phyloP scores from a whole-genome alignment of 1,140 invertebrate genomes.

The Diabrotica undecimpunctata region DNA sequence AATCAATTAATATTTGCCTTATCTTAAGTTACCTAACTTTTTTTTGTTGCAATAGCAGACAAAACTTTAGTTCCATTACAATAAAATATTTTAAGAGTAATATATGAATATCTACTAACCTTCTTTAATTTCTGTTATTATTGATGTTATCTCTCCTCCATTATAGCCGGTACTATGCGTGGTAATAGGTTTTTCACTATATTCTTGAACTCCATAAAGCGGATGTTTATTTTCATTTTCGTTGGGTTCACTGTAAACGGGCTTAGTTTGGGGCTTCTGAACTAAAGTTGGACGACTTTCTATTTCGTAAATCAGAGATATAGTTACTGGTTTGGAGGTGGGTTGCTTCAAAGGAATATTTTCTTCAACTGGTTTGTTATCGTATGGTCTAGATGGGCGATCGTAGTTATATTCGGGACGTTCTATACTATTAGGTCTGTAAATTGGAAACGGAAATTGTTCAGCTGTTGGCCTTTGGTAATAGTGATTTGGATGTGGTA shows the following conservation, averaged over 20 bases:
- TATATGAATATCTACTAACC: constrained; percentile 33
- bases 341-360: constrained; percentile 6
- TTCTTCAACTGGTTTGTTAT: constrained; percentile 8
- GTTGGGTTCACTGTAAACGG: too few species aligned
- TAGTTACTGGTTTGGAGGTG: background rate
- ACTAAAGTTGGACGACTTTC: background rate
- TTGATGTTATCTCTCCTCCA: constrained; percentile 42
- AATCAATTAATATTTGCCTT: too few species aligned
- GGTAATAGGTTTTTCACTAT: constrained; percentile 27
- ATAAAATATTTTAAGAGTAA: too few species aligned
- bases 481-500: constrained; percentile 31
- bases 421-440: background rate
- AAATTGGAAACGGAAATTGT: background rate
- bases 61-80: too few species aligned
- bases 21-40: too few species aligned
- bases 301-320: background rate
- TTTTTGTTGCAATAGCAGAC: too few species aligned
- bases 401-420: background rate
- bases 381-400: constrained; percentile 13
- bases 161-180: constrained; percentile 32
- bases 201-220: too few species aligned
- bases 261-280: too few species aligned
- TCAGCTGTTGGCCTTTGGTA: constrained; percentile 17
- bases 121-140: constrained; percentile 41
- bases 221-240: too few species aligned